Evolutionary conservation across 2,113 vertebrate species (phyloP), one percentile per base, ranked within the genome.

Genomic region (Chaetura pelagica): DNA sequence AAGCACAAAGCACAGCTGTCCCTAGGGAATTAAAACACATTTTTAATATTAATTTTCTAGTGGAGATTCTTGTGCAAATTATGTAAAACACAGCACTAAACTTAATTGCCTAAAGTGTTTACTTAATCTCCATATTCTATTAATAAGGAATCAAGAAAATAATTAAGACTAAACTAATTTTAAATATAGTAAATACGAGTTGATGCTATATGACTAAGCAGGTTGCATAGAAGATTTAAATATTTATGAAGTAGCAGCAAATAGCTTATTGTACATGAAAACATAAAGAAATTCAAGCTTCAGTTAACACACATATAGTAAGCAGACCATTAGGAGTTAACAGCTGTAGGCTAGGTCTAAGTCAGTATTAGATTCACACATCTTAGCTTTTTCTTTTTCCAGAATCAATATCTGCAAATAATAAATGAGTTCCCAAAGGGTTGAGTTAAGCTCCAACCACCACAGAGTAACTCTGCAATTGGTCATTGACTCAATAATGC

Each of bases 321-420:
- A 91, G 75, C 92, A 97, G 97, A 97, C 92, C 76, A 93, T 96
- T 97, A 98, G 97, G 97, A 98, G 98, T 99, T 98, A 99, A 99
- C 95, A 95, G 97, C 98, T 98, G 97, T 97, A 97, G 97, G 97
- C 97, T 98, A 98, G 96, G 94, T 98, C 96, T 98, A 98, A 98
- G 98, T 98, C 98, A 97, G 98, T 98, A 98, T 97, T 97, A 98
- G 95, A 98, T 97, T 97, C 95, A 98, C 98, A 98, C 97, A 98
- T 98, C 98, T 98, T 98, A 97, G 98, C 97, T 98, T 97, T 97
- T 97, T 97, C 97, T 97, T 97, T 98, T 97, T 97, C 98, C 95
- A 98, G 98, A 99, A 99, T 99, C 99, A 98, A 99, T 99, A 99
- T 98, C 99, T 98, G 98, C 98, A 99, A 99, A 99, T 99, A 99